Conservation (phyloP, 2,888 invertebrate species). For the Ceriagrion tenellum region DNA sequence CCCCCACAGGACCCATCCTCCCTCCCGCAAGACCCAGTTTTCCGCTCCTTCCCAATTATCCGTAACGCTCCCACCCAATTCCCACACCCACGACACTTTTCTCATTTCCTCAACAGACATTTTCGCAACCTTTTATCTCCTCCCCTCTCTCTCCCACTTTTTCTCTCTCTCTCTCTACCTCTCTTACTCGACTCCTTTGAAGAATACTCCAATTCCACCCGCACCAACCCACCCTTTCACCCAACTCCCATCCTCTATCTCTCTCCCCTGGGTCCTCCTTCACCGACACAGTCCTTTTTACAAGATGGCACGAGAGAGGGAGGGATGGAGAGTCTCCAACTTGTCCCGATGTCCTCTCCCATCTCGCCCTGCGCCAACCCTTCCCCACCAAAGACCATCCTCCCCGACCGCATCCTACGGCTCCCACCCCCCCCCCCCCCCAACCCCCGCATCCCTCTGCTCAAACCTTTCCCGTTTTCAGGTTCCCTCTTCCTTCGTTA, state of each 20-base stretch:
- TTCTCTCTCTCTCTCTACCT: neutral
- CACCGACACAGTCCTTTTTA: neutral
- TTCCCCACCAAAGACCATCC: neutral
- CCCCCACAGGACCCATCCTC: neutral
- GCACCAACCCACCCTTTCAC: neutral
- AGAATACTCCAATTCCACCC: neutral
- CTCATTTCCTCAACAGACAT: neutral
- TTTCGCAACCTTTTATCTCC: constrained; percentile 34
- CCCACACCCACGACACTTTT: neutral
- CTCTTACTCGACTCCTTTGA: neutral
- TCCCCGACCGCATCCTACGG: neutral
- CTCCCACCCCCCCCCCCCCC: neutral
- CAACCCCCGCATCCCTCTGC: neutral
- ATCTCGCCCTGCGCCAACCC: neutral
- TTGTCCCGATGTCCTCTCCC: neutral
- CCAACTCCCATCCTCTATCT: neutral
- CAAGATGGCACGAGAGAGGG: neutral
- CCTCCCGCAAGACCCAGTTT: neutral
- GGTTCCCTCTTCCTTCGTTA: neutral
- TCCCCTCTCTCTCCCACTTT: neutral
- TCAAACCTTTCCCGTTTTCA: neutral
- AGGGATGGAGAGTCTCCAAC: neutral
- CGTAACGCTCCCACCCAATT: neutral
- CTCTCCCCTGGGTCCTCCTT: neutral
- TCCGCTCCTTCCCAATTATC: neutral